phyloP scores from a whole-genome alignment of 2,888 invertebrate genomes.

The Drepanosiphum platanoidis region DNA sequence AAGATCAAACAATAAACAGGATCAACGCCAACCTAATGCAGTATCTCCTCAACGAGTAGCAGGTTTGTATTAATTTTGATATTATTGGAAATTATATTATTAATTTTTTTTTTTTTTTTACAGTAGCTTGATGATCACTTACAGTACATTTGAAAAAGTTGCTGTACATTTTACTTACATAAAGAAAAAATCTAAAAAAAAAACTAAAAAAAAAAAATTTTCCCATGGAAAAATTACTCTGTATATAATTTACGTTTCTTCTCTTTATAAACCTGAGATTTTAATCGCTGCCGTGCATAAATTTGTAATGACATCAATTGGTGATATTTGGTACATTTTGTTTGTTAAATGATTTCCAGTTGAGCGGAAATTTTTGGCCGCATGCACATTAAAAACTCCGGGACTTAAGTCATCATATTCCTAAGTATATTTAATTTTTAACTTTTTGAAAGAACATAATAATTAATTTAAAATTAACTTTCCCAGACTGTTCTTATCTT shows the following conservation, averaged over 20 bases:
- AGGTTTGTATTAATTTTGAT: constrained; percentile 29
- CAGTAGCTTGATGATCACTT: constrained; percentile 49
- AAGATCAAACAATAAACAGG: constrained; percentile 52
- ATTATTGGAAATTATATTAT: neutral
- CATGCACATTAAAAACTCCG: constrained; percentile 47
- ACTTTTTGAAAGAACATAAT: constrained; percentile 57
- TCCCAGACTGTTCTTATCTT: constrained; percentile 60
- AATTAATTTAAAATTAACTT: constrained; percentile 60
- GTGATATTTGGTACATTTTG: constrained; percentile 35
- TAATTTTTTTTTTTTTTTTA: constrained; percentile 40
- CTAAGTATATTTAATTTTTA: constrained; percentile 61
- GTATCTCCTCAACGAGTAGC: constrained; percentile 58
- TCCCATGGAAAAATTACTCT: constrained; percentile 57
- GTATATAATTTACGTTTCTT: constrained; percentile 57
- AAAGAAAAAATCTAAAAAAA: neutral
- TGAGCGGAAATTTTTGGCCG: constrained; percentile 32
- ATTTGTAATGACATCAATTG: constrained; percentile 52
- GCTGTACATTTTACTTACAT: constrained; percentile 35
- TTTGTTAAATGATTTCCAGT: constrained; percentile 20
- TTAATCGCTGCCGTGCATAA: constrained; percentile 51
- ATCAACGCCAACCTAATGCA: constrained; percentile 57
- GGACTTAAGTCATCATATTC: constrained; percentile 57
- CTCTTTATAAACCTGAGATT: constrained; percentile 46
- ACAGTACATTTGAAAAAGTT: constrained; percentile 8
- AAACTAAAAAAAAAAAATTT: constrained; percentile 31